Evolutionary conservation across 1,140 invertebrate species (phyloP), one percentile per base, ranked within the genome.

Genomic region (Bombyx mandarina): DNA sequence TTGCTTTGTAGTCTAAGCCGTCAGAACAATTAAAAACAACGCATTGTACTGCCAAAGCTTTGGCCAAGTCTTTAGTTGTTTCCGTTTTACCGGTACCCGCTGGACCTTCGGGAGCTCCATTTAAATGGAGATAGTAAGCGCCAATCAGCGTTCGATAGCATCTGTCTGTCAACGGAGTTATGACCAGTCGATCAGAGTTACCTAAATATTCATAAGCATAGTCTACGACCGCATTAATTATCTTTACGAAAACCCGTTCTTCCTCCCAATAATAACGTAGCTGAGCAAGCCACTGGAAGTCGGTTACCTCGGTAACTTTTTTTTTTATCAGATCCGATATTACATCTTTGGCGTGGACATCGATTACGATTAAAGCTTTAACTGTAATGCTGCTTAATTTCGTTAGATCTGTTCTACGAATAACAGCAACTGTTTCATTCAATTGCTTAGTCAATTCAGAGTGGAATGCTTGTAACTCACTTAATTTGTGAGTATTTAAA

Each of bases 1-100:
- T 95, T 43, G 95, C 95, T 73, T 97, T 96, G 77, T 96, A 97
- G 80, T 98, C 96, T 50, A 98, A 83, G n/a, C 91, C 95, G 78
- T 97, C 95, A 0, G 95, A 97, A 80, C 96, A 97, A 85, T 97
- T 97, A 73, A 97, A 97, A 0, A 97, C 95, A 0, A 97, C 94
- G 77, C 96, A 97, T 72, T 96, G 95, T 60, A 96, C 94, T 7
- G 95, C 96, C 59, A 97, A 75, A 0, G 95, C 92, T 88, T 97
- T 97, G 1, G 95, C 95, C 61, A 97, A 89, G 89, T 97, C 95
- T 88, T 97, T 97, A 0, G 95, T 96, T 0, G 96, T 97, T 89
- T 98, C 97, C 1, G 97, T 98, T 89, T 98, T 98, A 1, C 97
- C 97, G 0, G 96, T 98, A 12, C 97, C 97, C 10, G 96, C 95